These are phyloP conservation scores for Montipora efflorescens DNA, from an alignment of 64 coral and sea anemone genomes.

Conservation along the genomic window DNA sequence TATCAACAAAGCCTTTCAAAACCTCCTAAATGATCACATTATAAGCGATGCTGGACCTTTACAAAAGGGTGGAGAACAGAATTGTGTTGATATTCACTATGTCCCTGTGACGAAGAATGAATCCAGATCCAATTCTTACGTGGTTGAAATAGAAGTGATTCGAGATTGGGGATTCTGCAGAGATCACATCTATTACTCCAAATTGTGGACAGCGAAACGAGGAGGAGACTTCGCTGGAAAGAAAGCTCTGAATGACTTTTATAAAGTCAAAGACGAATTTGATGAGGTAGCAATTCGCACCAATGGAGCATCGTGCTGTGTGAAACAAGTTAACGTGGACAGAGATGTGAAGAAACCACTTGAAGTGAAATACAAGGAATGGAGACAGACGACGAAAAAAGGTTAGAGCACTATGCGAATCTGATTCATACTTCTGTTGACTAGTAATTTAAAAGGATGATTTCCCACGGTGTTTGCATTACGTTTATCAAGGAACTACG, in stretches of 20 bases:
- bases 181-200: conserved; percentile 32
- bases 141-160: conserved; percentile 55
- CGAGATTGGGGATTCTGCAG: conserved; percentile 52
- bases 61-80: conserved; percentile 60
- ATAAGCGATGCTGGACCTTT: conserved; percentile 40
- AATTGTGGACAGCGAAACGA: conserved; percentile 42
- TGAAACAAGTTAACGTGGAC: not conserved
- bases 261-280: conserved; percentile 15
- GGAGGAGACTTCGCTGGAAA: not conserved
- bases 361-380: not conserved
- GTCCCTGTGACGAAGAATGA: conserved; percentile 11
- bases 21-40: conserved; percentile 44
- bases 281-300: conserved; percentile 29
- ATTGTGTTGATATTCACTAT: conserved; percentile 19
- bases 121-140: too few relatives aligned
- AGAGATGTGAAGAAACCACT: conserved; percentile 33
- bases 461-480: too few relatives aligned
- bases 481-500: too few relatives aligned
- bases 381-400: not conserved
- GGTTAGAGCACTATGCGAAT: not conserved
- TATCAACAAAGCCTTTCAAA: conserved; percentile 44
- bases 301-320: not conserved
- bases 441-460: too few relatives aligned
- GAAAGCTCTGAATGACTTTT: conserved; percentile 29
- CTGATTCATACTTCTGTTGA: too few relatives aligned